Conservation (phyloP, 2,888 invertebrate genomes). For the Campoplex capitator region DNA sequence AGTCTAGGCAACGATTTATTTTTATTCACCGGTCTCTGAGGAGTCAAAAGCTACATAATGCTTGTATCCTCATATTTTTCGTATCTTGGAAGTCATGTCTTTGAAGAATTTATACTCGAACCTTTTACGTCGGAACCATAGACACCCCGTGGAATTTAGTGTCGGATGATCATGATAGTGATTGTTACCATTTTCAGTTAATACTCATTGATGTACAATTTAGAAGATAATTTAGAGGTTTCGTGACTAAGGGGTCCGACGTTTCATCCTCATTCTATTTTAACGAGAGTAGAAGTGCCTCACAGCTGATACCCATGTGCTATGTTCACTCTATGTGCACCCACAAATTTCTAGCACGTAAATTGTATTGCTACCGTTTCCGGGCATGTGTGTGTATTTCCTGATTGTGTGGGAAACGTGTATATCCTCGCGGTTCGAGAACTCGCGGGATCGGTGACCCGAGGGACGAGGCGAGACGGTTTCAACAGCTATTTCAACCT, state of each 20-base stretch:
- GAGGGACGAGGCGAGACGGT: constrained; percentile 54
- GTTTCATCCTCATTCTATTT: constrained; percentile 27
- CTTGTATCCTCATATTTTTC: not conserved
- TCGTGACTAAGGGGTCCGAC: not conserved
- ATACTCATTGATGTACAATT: constrained; percentile 2
- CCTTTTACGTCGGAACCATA: not conserved
- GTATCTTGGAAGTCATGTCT: not conserved
- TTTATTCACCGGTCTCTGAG: constrained; percentile 28
- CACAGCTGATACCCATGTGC: not conserved
- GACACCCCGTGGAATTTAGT: not conserved
- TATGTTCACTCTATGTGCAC: constrained; percentile 18
- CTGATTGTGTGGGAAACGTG: constrained; percentile 52
- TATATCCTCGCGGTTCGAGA: constrained; percentile 2
- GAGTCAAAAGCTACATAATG: not conserved
- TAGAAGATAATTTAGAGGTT: not conserved
- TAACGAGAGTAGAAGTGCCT: constrained; percentile 38
- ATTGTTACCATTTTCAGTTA: constrained; percentile 9
- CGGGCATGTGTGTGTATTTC: constrained; percentile 25
- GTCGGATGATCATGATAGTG: not conserved
- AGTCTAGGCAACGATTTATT: constrained; percentile 42
- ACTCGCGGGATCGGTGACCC: constrained; percentile 47
- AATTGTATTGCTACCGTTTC: not conserved
- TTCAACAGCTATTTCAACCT: constrained; percentile 35
- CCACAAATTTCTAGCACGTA: constrained; percentile 25
- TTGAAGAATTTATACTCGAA: constrained; percentile 2